Percentiles rank a stretch among this genome's conserved stretches.
These are phyloP conservation scores for Octodon degus DNA, from an alignment of 2,113 vertebrate species.

Conservation along the genomic window DNA sequence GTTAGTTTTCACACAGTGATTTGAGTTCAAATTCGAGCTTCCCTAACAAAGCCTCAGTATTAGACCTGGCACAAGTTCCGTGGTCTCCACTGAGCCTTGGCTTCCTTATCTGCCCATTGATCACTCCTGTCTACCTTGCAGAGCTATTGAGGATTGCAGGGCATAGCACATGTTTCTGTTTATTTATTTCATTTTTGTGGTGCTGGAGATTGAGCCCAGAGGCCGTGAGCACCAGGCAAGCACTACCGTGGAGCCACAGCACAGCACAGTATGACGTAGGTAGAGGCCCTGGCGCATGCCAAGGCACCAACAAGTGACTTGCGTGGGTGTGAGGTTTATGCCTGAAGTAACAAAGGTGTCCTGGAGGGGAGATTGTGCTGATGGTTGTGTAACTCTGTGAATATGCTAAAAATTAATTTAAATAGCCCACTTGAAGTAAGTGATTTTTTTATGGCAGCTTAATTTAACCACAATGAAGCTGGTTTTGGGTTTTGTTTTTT, in stretches of 20 bases:
- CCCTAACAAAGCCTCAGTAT: background rate
- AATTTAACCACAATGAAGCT: background rate
- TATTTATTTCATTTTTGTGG: background rate
- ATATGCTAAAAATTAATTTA: background rate
- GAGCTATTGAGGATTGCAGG: background rate
- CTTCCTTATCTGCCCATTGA: background rate
- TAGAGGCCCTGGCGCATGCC: fast-evolving
- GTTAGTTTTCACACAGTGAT: background rate
- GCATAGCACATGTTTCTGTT: background rate
- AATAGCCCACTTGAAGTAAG: background rate
- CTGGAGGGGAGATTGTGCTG: background rate
- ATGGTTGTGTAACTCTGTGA: background rate
- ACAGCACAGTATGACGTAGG: background rate
- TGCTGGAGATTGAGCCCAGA: background rate
- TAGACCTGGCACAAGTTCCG: fast-evolving
- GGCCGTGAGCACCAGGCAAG: background rate
- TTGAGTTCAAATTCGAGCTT: background rate
- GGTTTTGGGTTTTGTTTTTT: background rate
- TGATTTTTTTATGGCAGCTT: background rate
- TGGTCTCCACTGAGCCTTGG: background rate
- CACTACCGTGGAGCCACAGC: background rate
- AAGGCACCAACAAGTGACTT: background rate
- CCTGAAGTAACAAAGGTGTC: background rate
- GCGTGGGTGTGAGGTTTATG: fast-evolving
- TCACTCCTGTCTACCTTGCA: fast-evolving